These are phyloP conservation scores for Lycaena phlaeas DNA, from an alignment of 2,888 invertebrate genomes.

Conservation along the genomic window DNA sequence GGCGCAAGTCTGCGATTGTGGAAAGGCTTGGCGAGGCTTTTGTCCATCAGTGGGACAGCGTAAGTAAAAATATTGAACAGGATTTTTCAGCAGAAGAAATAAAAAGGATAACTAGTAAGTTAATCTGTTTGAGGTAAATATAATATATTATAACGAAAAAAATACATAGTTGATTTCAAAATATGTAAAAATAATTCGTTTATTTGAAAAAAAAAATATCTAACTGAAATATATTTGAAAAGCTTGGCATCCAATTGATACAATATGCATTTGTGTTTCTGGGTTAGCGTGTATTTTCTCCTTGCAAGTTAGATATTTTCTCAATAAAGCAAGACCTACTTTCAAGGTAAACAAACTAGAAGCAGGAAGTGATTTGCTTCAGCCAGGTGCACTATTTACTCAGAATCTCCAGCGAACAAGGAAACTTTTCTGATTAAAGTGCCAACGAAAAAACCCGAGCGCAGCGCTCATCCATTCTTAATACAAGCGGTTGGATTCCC, in stretches of 20 bases:
- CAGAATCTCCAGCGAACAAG: slow-evolving; percentile 31
- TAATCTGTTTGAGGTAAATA: no score
- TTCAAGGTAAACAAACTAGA: slow-evolving; percentile 32
- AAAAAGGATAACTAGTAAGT: no score
- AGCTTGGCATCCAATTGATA: background rate
- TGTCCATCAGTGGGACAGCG: no score
- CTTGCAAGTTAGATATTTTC: slow-evolving; percentile 13
- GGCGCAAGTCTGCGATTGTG: no score
- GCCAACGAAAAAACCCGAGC: slow-evolving; percentile 50
- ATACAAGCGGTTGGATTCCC: slow-evolving; percentile 54
- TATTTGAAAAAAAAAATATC: no score
- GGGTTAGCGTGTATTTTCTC: background rate
- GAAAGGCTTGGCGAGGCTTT: no score
- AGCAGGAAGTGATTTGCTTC: slow-evolving; percentile 25
- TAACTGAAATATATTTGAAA: background rate
- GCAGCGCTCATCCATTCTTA: slow-evolving; percentile 59
- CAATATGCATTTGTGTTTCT: slow-evolving; percentile 4
- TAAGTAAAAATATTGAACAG: no score
- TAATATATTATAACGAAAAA: no score
- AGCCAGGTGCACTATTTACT: slow-evolving; percentile 37
- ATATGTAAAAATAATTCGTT: no score
- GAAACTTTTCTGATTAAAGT: slow-evolving; percentile 58
- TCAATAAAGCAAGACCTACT: slow-evolving; percentile 25
- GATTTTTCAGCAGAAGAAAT: no score
- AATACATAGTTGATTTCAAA: no score